Percentiles rank a stretch among this genome's conserved stretches.
These are phyloP conservation scores for Gymnopithys bicolor DNA, from an alignment of 2,797 vertebrate species.

Conservation along the genomic window DNA sequence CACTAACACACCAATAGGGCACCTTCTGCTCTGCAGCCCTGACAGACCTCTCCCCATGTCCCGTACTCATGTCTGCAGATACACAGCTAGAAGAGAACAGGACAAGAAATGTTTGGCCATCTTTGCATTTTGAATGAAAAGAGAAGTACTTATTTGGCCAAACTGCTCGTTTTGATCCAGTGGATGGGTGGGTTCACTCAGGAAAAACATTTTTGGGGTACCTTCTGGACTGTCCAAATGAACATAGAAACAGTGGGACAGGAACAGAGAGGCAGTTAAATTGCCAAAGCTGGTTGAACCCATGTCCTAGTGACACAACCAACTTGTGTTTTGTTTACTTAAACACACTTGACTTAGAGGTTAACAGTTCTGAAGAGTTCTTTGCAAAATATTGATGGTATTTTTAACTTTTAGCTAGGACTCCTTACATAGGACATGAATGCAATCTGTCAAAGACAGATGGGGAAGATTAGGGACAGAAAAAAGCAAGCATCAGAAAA, in stretches of 20 bases:
- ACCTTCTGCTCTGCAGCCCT: rapidly evolving
- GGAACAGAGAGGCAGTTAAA: background rate
- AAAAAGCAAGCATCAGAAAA: background rate
- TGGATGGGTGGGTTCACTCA: background rate
- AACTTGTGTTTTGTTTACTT: background rate
- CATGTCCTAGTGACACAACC: background rate
- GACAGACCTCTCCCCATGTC: rapidly evolving
- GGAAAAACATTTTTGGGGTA: background rate
- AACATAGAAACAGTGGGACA: background rate
- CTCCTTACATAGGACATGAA: background rate
- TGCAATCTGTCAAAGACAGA: background rate
- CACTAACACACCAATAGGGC: rapidly evolving
- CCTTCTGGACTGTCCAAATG: background rate
- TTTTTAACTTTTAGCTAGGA: background rate
- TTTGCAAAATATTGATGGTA: background rate
- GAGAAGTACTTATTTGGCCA: background rate
- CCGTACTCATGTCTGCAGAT: background rate
- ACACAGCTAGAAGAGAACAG: background rate
- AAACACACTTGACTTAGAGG: background rate
- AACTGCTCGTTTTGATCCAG: background rate
- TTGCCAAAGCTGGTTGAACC: background rate
- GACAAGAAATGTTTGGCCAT: background rate
- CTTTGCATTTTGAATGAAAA: background rate
- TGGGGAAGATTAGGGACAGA: background rate
- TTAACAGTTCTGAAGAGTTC: background rate